Evolutionary conservation across 37 sponge, comb jelly and placozoan species (phyloP).

Genomic region (Oscarella lobularis): DNA sequence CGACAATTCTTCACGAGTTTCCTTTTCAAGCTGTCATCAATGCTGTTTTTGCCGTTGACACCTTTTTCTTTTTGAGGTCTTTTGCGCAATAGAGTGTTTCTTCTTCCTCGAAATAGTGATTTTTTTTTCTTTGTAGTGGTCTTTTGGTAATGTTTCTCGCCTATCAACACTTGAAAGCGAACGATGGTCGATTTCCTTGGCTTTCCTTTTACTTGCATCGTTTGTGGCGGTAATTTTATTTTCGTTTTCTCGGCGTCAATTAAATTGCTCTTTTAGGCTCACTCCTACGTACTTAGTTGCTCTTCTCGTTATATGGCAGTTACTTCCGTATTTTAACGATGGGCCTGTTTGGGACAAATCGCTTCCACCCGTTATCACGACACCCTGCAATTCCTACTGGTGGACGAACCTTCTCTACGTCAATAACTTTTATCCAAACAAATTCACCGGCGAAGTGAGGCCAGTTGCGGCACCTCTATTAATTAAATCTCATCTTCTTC

Average conservation of each 20-base stretch:
- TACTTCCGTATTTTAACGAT: not conserved
- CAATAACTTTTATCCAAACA: conserved; percentile 81
- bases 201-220: not conserved
- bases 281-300: conserved; percentile 5
- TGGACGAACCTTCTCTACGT: conserved; percentile 83
- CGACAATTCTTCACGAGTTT: not conserved
- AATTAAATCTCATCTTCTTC: too few relatives aligned
- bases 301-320: not conserved
- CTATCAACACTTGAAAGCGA: not conserved
- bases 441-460: too few relatives aligned
- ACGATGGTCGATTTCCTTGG: not conserved
- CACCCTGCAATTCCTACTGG: conserved; percentile 71
- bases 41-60: not conserved
- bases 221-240: not conserved
- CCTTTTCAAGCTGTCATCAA: not conserved
- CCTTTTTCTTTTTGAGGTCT: not conserved
- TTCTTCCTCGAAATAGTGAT: not conserved
- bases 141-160: not conserved
- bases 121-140: not conserved
- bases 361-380: too few relatives aligned
- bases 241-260: not conserved
- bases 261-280: not conserved
- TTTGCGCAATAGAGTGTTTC: too few relatives aligned
- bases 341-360: not conserved
- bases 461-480: too few relatives aligned